Percentiles rank a stretch among this genome's conserved stretches.
Evolutionary conservation across 2,113 vertebrate species (phyloP).

Genomic region (Odobenus rosmarus): DNA sequence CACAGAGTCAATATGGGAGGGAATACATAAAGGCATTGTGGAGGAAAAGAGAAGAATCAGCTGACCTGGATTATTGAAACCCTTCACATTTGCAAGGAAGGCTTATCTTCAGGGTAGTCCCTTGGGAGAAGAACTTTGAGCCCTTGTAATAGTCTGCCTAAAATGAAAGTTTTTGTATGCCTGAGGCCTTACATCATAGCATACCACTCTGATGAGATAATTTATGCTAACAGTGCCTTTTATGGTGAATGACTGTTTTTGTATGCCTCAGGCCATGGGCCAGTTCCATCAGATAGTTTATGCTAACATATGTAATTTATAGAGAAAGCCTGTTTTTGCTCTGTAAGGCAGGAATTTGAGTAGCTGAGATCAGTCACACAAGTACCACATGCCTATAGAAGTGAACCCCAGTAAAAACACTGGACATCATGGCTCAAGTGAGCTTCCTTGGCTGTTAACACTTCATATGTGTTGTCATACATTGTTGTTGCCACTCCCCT

Average conservation of each 20-base stretch:
- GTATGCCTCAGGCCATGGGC: not conserved
- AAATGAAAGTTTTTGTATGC: not conserved
- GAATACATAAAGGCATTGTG: not conserved
- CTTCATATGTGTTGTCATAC: not conserved
- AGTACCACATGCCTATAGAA: not conserved
- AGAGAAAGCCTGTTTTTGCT: not conserved
- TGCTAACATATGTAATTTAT: not conserved
- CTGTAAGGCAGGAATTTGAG: not conserved
- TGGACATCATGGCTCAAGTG: not conserved
- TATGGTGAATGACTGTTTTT: not conserved
- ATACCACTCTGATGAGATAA: not conserved
- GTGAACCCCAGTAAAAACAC: not conserved
- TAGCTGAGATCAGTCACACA: not conserved
- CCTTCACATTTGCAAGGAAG: not conserved
- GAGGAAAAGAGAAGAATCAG: not conserved
- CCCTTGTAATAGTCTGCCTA: not conserved
- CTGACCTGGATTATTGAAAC: not conserved
- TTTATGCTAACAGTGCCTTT: conserved; percentile 5
- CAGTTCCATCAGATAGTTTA: not conserved
- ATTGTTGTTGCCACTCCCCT: not conserved
- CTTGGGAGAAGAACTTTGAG: not conserved
- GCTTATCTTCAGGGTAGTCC: not conserved
- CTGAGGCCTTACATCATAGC: not conserved
- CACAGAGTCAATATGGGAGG: not conserved
- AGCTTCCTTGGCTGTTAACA: not conserved